These are phyloP conservation scores for Drosophila peninsularis DNA, from an alignment of 2,888 invertebrate species.

Conservation along the genomic window DNA sequence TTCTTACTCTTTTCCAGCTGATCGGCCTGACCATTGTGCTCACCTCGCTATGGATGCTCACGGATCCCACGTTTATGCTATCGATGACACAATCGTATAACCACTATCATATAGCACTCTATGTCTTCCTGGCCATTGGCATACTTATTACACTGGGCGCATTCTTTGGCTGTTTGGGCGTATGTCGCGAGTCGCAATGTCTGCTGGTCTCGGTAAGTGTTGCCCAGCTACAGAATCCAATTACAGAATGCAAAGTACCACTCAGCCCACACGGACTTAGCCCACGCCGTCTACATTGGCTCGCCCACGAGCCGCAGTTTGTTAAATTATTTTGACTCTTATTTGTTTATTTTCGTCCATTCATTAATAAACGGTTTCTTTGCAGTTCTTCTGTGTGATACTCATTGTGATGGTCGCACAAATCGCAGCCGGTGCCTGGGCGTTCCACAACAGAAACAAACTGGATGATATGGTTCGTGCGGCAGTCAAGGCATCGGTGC, in stretches of 20 bases:
- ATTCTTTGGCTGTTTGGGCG: conserved; percentile 93
- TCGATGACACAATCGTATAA: conserved; percentile 86
- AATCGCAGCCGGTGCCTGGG: conserved; percentile 91
- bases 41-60: conserved; percentile 91
- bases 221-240: conserved; percentile 26
- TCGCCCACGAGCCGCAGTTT: conserved; percentile 50
- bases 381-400: conserved; percentile 91
- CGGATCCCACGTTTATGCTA: conserved; percentile 90
- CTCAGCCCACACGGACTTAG: conserved; percentile 32
- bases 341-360: conserved; percentile 40
- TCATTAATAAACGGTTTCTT: conserved; percentile 39
- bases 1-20: conserved; percentile 85
- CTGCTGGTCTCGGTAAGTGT: conserved; percentile 90
- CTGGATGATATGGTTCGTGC: conserved; percentile 88
- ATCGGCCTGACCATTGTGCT: conserved; percentile 89
- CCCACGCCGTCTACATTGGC: conserved; percentile 26
- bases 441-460: conserved; percentile 89
- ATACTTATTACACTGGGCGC: conserved; percentile 90
- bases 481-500: conserved; percentile 88
- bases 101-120: conserved; percentile 87
- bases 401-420: conserved; percentile 91
- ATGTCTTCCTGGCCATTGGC: conserved; percentile 90
- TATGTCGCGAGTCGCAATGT: conserved; percentile 91
- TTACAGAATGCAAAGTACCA: conserved; percentile 42
- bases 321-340: conserved; percentile 20